A percentile compares a stretch with the other conserved stretches of the same genome.
Conservation (phyloP, 2,888 invertebrate genomes). For the Tetramorium bicarinatum region DNA sequence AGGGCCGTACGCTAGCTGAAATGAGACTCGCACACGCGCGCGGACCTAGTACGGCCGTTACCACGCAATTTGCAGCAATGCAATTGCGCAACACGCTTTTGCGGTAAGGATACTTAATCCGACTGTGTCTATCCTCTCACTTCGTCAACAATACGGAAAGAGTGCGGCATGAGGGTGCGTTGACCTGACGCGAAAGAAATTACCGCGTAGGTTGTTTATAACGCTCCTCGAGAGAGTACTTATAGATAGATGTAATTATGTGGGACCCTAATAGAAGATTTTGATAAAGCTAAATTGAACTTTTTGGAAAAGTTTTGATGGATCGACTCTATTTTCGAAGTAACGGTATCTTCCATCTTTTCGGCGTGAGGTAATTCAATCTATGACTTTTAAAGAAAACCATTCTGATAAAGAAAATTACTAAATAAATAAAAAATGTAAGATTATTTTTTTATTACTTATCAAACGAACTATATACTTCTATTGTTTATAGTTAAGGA, state of each 20-base stretch:
- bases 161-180: constrained; percentile 46
- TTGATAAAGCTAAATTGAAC: constrained; percentile 9
- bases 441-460: neutral
- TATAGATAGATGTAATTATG: neutral
- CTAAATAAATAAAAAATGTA: neutral
- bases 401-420: neutral
- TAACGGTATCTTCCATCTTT: neutral
- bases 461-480: neutral
- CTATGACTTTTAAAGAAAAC: neutral
- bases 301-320: neutral
- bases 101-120: constrained; percentile 75
- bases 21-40: constrained; percentile 59
- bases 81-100: constrained; percentile 74
- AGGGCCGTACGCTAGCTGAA: constrained; percentile 73
- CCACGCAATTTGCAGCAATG: constrained; percentile 76
- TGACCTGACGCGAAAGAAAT: constrained; percentile 51
- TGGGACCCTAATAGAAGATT: neutral
- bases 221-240: constrained; percentile 10
- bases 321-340: neutral
- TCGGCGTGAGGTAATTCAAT: neutral
- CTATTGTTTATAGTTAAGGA: neutral
- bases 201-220: neutral
- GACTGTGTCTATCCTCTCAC: constrained; percentile 70
- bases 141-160: constrained; percentile 72
- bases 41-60: constrained; percentile 69